Evolutionary conservation across 2,113 vertebrate genomes (phyloP), one percentile per base, ranked within the genome.

Genomic region (Megaceryle maxima): DNA sequence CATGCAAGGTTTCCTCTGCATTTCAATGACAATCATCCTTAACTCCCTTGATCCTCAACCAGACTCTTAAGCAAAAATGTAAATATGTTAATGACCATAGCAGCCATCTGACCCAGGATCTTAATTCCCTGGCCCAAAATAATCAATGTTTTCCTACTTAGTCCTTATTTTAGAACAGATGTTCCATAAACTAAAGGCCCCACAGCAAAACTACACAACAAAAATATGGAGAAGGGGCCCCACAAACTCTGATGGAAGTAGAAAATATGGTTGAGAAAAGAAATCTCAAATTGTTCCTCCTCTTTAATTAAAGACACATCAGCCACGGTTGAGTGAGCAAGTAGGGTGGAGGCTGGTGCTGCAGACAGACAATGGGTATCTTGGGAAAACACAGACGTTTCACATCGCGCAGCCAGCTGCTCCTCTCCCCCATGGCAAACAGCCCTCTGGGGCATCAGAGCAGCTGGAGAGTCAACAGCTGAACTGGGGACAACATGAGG

Each of bases 1-100:
- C 97, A 98, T 97, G 98, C 97, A 97, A 98, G 97, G 93, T 97
- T 98, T 97, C 92, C 95, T 91, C 96, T 4, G 33, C 95, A 91
- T 96, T 97, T 94, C 96, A 95, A 94, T 94, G 92, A 94, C 97
- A 98, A 98, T 98, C 96, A 81, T 63, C 51, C 95, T 87, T 95
- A 82, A 83, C 95, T 97, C 97, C 96, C 95, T 87, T 93, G 92
- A 97, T 90, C 92, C 87, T 88, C 89, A 73, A 83, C 31, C 64
- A 94, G 85, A 74, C 92, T 97, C 96, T 97, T 97, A 96, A 92
- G 85, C 91, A 97, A 96, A 97, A 96, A 95, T 94, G 95, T 97
- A 97, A 97, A 97, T 97, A 96, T 79, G 92, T 91, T 97, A 95
- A 96, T 94, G 83, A 96, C 91, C 12, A 1, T 67, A 90, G 93